A percentile compares a stretch with the other conserved stretches of the same genome.
Evolutionary conservation across 2,888 invertebrate species (phyloP).

Genomic region (Neocrepidodera transversa): DNA sequence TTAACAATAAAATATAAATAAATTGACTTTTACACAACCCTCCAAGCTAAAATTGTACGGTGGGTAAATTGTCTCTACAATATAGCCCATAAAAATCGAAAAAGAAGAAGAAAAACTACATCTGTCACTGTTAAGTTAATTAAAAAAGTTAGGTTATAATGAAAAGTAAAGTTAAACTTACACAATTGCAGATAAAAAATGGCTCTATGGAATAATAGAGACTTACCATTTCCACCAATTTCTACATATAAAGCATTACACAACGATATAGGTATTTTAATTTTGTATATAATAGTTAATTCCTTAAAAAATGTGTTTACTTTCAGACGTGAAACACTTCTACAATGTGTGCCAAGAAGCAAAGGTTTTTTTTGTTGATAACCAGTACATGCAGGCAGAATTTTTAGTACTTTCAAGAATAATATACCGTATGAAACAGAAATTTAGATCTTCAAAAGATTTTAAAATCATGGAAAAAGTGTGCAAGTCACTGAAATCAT

Average conservation of each 20-base stretch:
- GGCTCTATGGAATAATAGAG: conserved; percentile 48
- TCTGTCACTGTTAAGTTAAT: not conserved
- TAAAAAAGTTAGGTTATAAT: not conserved
- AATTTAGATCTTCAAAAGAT: conserved; percentile 62
- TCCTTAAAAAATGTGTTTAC: no score
- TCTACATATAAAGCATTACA: conserved; percentile 40
- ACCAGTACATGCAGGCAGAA: conserved; percentile 56
- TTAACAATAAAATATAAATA: no score
- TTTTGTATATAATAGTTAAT: not conserved
- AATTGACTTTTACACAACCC: no score
- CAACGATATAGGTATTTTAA: conserved; percentile 39
- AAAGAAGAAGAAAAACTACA: not conserved
- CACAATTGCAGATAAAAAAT: no score
- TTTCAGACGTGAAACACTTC: conserved; percentile 46
- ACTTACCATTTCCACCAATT: conserved; percentile 46
- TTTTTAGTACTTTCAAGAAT: conserved; percentile 55
- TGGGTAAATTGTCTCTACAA: no score
- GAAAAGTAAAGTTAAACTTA: no score
- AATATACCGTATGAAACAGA: conserved; percentile 56
- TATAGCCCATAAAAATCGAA: not conserved
- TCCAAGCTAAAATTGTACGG: no score
- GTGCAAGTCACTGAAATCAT: conserved; percentile 59
- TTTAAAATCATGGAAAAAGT: conserved; percentile 62
- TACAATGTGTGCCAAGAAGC: conserved; percentile 42
- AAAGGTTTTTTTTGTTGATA: conserved; percentile 46